phyloP scores from a whole-genome alignment of 1,140 invertebrate genomes.

The Neodiprion virginianus region DNA sequence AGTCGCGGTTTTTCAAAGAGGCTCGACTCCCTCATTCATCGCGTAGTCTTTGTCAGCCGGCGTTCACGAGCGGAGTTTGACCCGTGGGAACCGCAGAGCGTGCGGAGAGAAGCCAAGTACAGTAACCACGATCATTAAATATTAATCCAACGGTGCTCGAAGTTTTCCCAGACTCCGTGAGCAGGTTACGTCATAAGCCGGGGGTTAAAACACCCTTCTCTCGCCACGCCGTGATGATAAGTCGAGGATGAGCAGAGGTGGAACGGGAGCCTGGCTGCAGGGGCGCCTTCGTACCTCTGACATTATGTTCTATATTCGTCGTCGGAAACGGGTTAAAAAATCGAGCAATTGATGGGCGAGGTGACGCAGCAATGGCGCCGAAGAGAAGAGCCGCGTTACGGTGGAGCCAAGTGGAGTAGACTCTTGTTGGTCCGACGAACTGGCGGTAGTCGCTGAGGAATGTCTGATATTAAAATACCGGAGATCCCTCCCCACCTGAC shows the following conservation, averaged over 20 bases:
- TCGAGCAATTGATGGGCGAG: neutral
- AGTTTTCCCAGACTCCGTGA: neutral
- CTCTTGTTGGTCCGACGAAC: constrained; percentile 22
- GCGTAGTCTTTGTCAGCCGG: no score
- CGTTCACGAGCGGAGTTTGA: neutral
- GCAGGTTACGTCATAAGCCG: neutral
- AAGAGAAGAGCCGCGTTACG: no score
- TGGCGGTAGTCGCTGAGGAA: constrained; percentile 58
- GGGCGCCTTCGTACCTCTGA: constrained; percentile 10
- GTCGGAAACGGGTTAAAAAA: constrained; percentile 14
- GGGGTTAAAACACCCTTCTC: no score
- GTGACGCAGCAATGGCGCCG: neutral
- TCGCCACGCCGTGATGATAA: neutral
- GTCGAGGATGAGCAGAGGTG: neutral
- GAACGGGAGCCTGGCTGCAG: neutral
- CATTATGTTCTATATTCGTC: constrained; percentile 31
- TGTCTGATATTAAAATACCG: constrained; percentile 63
- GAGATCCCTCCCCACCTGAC: constrained; percentile 46
- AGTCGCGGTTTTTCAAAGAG: no score
- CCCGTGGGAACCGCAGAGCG: neutral
- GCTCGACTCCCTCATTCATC: no score
- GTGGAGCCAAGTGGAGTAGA: neutral
- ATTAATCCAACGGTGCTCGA: neutral
- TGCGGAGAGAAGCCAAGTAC: neutral
- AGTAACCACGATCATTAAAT: neutral